Percentiles rank a stretch among this genome's conserved stretches.
phyloP scores from a whole-genome alignment of 2,888 invertebrate genomes.

The Trimorus sp. region DNA sequence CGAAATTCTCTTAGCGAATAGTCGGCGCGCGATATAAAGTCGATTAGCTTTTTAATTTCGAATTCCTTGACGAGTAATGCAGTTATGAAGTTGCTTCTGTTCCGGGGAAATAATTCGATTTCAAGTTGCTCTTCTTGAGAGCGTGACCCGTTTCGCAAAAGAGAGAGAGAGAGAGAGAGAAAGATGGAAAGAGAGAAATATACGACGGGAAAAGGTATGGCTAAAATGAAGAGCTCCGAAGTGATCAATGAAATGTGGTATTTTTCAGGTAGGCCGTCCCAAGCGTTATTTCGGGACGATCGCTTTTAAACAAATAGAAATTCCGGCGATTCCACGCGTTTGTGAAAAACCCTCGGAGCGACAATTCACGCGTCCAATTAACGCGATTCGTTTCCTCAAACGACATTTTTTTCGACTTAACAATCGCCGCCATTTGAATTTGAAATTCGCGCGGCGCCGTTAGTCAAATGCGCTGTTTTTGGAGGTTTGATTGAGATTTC shows the following conservation, averaged over 20 bases:
- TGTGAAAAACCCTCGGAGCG: too few relatives aligned
- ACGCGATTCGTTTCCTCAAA: too few relatives aligned
- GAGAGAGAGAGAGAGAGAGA: conserved; percentile 12
- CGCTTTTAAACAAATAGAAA: too few relatives aligned
- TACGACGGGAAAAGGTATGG: neutral
- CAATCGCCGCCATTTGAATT: neutral
- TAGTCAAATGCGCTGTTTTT: neutral
- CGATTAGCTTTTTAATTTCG: conserved; percentile 60
- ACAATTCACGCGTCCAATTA: too few relatives aligned
- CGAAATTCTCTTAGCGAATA: conserved; percentile 53
- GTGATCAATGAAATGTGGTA: conserved; percentile 21
- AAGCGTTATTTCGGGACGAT: too few relatives aligned
- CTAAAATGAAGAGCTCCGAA: conserved; percentile 7
- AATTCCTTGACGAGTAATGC: conserved; percentile 54
- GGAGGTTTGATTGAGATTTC: neutral
- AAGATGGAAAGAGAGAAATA: neutral
- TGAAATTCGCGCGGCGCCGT: neutral
- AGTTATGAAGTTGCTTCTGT: conserved; percentile 59
- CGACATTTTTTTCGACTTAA: neutral
- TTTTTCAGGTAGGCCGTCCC: neutral
- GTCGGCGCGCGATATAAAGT: conserved; percentile 52
- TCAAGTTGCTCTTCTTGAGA: conserved; percentile 51
- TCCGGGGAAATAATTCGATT: conserved; percentile 56
- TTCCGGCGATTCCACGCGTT: too few relatives aligned
- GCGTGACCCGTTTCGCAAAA: conserved; percentile 52